phyloP scores from a whole-genome alignment of 1,140 invertebrate genomes.

The Littorina saxatilis region DNA sequence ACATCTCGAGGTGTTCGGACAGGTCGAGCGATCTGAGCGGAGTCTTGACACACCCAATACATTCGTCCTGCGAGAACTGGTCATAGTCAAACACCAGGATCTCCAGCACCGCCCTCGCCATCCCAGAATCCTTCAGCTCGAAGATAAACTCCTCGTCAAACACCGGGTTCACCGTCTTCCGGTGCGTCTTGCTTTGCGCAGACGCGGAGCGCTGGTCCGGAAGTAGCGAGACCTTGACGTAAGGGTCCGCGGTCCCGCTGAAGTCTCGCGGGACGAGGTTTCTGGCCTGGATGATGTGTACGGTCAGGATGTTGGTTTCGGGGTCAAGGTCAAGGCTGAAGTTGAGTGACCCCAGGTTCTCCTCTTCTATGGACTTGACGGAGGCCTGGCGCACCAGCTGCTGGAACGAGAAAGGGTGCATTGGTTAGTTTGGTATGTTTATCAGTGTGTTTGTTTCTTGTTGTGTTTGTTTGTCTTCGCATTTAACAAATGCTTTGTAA shows the following conservation, averaged over 20 bases:
- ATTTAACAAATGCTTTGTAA: too few relatives aligned
- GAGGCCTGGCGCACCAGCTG: conserved; percentile 61
- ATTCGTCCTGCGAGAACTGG: conserved; percentile 71
- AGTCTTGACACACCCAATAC: conserved; percentile 70
- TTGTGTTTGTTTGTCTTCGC: neutral
- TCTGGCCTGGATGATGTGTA: conserved; percentile 68
- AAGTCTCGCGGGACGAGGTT: conserved; percentile 69
- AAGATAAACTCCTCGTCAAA: conserved; percentile 76
- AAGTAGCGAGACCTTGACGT: conserved; percentile 68
- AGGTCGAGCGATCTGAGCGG: conserved; percentile 68
- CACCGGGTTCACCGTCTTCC: conserved; percentile 81
- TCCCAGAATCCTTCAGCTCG: conserved; percentile 61
- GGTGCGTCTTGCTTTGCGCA: conserved; percentile 77
- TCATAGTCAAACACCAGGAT: conserved; percentile 71
- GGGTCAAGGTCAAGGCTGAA: conserved; percentile 67
- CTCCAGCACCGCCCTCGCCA: conserved; percentile 66
- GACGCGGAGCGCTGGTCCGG: conserved; percentile 58
- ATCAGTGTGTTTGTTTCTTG: neutral
- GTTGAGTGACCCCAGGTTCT: conserved; percentile 68
- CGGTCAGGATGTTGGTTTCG: conserved; percentile 69
- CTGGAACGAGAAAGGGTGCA: conserved; percentile 33
- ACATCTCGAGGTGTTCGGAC: conserved; percentile 63
- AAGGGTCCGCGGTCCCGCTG: conserved; percentile 71
- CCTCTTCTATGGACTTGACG: conserved; percentile 66
- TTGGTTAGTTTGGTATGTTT: neutral